phyloP scores from a whole-genome alignment of 2,888 invertebrate species.

The Drosophila longiperda region DNA sequence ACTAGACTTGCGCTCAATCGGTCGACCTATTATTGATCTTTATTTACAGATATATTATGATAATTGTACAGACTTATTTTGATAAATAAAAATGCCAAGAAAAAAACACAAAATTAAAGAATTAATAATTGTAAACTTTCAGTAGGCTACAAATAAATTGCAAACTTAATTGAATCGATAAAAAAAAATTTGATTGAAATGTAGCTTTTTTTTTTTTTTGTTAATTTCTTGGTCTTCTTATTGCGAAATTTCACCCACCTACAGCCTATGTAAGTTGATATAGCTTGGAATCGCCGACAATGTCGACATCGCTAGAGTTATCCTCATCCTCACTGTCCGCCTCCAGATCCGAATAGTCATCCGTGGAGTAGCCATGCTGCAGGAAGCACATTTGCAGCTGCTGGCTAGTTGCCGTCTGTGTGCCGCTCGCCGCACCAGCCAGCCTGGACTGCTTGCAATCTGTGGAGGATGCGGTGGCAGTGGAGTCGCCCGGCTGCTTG shows the following conservation, averaged over 20 bases:
- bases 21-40: constrained; percentile 25
- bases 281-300: constrained; percentile 84
- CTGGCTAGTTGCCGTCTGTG: constrained; percentile 45
- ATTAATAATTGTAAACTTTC: background rate
- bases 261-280: constrained; percentile 82
- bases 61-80: constrained; percentile 15
- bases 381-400: constrained; percentile 78
- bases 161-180: constrained; percentile 1
- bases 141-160: background rate
- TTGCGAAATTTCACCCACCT: constrained; percentile 3
- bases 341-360: constrained; percentile 83
- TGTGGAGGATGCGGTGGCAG: constrained; percentile 36
- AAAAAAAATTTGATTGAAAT: background rate
- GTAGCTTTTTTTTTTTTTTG: background rate
- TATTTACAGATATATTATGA: constrained; percentile 55
- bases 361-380: constrained; percentile 83
- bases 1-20: constrained; percentile 57
- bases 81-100: constrained; percentile 4
- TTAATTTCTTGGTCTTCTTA: constrained; percentile 6
- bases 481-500: constrained; percentile 54
- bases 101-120: background rate
- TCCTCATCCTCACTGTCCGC: constrained; percentile 82
- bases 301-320: constrained; percentile 85
- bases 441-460: constrained; percentile 57
- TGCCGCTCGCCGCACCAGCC: constrained; percentile 2